A percentile compares a stretch with the other conserved stretches of the same genome.
These are phyloP conservation scores for Aleiodes alternator DNA, from an alignment of 2,888 invertebrate genomes.

Conservation along the genomic window DNA sequence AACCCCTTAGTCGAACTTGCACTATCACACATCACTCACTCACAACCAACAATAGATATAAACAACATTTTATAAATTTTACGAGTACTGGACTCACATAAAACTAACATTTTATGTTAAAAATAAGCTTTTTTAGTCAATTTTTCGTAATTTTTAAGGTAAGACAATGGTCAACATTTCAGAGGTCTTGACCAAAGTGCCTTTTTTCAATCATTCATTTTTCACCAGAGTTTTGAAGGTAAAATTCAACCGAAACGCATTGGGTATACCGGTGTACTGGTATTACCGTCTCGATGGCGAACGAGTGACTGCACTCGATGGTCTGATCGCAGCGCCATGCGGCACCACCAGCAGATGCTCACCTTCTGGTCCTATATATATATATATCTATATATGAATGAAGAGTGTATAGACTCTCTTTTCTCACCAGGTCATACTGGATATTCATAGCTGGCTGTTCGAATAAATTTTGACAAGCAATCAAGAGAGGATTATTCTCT, in stretches of 20 bases:
- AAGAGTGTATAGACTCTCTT: too few relatives aligned
- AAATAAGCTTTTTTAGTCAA: too few relatives aligned
- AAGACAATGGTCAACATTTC: too few relatives aligned
- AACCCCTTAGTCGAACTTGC: background rate
- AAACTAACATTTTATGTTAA: too few relatives aligned
- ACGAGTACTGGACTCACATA: too few relatives aligned
- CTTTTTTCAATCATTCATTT: background rate
- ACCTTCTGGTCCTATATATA: background rate
- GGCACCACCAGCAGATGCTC: constrained; percentile 49
- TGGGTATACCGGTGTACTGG: constrained; percentile 29
- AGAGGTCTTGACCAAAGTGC: background rate
- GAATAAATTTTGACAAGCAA: too few relatives aligned
- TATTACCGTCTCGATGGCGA: constrained; percentile 59
- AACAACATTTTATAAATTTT: too few relatives aligned
- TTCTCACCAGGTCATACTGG: too few relatives aligned
- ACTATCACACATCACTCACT: constrained; percentile 17
- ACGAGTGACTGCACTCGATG: constrained; percentile 55
- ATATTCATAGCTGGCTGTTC: too few relatives aligned
- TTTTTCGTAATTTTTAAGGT: too few relatives aligned
- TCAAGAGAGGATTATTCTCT: too few relatives aligned
- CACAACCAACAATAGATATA: background rate
- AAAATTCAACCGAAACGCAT: background rate
- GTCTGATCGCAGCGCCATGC: constrained; percentile 67
- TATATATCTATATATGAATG: background rate
- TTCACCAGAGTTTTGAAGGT: background rate